These are phyloP conservation scores for Grapholita molesta DNA, from an alignment of 1,140 invertebrate species.

Conservation along the genomic window DNA sequence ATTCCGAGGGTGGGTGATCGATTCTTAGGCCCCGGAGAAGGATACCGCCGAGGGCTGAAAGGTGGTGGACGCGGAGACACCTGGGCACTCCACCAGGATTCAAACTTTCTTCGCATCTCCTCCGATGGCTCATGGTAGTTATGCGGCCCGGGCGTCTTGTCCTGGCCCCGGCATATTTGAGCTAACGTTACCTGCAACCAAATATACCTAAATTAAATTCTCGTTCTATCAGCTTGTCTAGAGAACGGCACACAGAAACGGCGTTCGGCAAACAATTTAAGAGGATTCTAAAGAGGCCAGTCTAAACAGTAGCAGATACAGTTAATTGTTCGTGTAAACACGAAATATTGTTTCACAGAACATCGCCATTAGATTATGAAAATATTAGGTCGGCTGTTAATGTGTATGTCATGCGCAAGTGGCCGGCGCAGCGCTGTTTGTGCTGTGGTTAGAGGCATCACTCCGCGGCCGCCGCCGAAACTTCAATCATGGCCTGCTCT, in stretches of 20 bases:
- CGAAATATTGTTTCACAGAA: slow-evolving; percentile 73
- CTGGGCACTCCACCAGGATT: slow-evolving; percentile 85
- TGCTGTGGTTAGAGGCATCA: slow-evolving; percentile 67
- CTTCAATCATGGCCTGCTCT: slow-evolving; percentile 75
- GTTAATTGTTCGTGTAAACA: slow-evolving; percentile 72
- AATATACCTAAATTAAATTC: slow-evolving; percentile 37
- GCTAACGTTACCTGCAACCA: slow-evolving; percentile 85
- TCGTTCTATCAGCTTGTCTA: slow-evolving; percentile 30
- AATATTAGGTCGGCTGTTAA: slow-evolving; percentile 76
- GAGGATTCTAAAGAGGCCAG: slow-evolving; percentile 71
- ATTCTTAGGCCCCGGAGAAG: slow-evolving; percentile 76
- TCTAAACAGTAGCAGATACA: slow-evolving; percentile 71
- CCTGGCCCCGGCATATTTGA: slow-evolving; percentile 85
- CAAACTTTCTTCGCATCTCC: slow-evolving; percentile 87
- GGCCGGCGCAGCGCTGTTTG: slow-evolving; percentile 56
- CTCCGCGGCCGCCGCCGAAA: slow-evolving; percentile 60
- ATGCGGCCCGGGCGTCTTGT: slow-evolving; percentile 74
- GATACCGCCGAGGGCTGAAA: slow-evolving; percentile 78
- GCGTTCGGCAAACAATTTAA: slow-evolving; percentile 67
- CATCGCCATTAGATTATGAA: slow-evolving; percentile 78
- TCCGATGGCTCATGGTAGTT: slow-evolving; percentile 84
- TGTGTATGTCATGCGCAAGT: slow-evolving; percentile 73
- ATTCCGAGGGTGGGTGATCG: slow-evolving; percentile 67
- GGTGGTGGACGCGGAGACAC: slow-evolving; percentile 80
- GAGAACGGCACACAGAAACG: slow-evolving; percentile 44